Percentiles rank a stretch among this genome's conserved stretches.
These are phyloP conservation scores for Drosophila acutilabella DNA, from an alignment of 2,888 invertebrate genomes.

Conservation along the genomic window DNA sequence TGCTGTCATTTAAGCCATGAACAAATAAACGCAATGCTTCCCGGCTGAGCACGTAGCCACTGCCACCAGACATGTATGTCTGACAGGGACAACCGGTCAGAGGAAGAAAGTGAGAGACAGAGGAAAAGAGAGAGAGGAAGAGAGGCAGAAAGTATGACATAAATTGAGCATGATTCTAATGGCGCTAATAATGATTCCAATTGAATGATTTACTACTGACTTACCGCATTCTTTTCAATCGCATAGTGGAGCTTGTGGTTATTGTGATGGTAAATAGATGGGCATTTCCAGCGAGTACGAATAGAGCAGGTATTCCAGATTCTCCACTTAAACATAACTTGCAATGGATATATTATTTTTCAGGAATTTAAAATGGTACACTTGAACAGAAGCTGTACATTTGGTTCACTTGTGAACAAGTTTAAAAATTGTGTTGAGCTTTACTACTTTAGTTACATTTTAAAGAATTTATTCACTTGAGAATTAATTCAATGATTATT, in stretches of 20 bases:
- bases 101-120: background rate
- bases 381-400: background rate
- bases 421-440: no score
- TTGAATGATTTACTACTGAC: conserved; percentile 83
- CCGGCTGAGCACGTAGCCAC: conserved; percentile 95
- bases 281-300: conserved; percentile 90
- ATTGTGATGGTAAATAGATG: conserved; percentile 95
- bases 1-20: conserved; percentile 89
- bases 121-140: background rate
- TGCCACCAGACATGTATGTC: conserved; percentile 96
- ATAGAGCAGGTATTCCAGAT: conserved; percentile 93
- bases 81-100: conserved; percentile 52
- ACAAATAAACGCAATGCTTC: conserved; percentile 90
- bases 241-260: conserved; percentile 90
- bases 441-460: no score
- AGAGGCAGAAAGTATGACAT: background rate
- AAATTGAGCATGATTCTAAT: background rate
- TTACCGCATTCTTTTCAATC: conserved; percentile 75
- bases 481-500: background rate
- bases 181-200: background rate
- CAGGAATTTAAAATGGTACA: background rate
- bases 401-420: no score
- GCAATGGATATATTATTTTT: background rate
- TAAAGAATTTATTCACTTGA: background rate
- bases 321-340: conserved; percentile 92